These are phyloP conservation scores for Malurus alboscapulatus DNA, from an alignment of 2,113 vertebrate genomes.

Conservation along the genomic window DNA sequence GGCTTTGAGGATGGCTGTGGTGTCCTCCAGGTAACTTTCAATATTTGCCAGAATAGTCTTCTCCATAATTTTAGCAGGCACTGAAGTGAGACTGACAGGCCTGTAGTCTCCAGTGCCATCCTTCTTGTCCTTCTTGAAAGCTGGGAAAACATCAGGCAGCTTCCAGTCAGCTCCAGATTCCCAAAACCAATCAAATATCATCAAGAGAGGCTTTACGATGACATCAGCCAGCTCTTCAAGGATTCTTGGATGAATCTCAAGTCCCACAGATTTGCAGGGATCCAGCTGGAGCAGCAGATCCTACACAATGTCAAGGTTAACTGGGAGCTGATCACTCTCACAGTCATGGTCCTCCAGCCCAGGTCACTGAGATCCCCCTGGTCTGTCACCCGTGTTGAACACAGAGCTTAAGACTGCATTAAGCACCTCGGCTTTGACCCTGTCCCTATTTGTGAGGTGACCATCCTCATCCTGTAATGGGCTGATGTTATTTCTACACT, in stretches of 20 bases:
- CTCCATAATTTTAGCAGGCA: neutral
- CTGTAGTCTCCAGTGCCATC: neutral
- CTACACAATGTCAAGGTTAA: neutral
- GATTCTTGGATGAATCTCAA: neutral
- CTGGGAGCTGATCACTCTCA: neutral
- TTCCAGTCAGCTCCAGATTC: neutral
- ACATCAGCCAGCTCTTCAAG: neutral
- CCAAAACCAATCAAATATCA: neutral
- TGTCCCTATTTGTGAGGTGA: neutral
- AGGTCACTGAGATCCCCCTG: neutral
- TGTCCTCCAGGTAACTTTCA: neutral
- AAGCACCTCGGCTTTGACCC: neutral
- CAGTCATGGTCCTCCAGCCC: neutral
- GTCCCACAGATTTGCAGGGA: neutral
- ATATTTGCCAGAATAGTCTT: neutral
- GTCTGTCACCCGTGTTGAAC: neutral
- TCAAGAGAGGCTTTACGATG: neutral
- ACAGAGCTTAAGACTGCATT: neutral
- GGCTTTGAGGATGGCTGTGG: accelerated
- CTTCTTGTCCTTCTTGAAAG: neutral
- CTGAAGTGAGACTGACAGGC: neutral
- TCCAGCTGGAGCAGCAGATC: neutral
- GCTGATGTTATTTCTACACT: neutral
- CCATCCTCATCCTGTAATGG: neutral
- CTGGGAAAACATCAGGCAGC: neutral